phyloP scores from a whole-genome alignment of 2,888 invertebrate species.

The Ceramica pisi region DNA sequence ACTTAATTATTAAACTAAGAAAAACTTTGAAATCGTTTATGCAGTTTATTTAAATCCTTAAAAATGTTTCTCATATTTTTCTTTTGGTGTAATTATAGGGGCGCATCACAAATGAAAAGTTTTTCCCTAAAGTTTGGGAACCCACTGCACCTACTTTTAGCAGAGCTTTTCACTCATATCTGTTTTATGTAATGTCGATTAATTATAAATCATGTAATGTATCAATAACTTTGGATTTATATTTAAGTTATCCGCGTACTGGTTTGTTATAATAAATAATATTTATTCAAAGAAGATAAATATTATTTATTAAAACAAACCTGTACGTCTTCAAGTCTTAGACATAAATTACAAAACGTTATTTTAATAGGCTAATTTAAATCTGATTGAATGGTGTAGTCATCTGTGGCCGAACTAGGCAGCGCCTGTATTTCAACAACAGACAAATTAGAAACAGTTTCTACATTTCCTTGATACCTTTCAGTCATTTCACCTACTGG shows the following conservation, averaged over 20 bases:
- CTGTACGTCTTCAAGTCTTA: too few relatives aligned
- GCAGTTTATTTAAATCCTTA: not conserved
- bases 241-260: not conserved
- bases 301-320: too few relatives aligned
- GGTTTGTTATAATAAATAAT: not conserved
- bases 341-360: too few relatives aligned
- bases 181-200: not conserved
- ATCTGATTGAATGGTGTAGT: too few relatives aligned
- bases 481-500: not conserved
- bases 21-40: too few relatives aligned
- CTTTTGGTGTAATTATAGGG: conserved; percentile 23
- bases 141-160: not conserved
- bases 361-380: too few relatives aligned
- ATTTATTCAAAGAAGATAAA: too few relatives aligned
- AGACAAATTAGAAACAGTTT: too few relatives aligned
- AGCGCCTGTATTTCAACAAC: too few relatives aligned
- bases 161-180: not conserved
- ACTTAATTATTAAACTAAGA: conserved; percentile 1
- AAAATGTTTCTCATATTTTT: not conserved
- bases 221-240: not conserved
- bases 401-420: too few relatives aligned
- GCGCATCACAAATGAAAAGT: conserved; percentile 11
- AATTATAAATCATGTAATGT: too few relatives aligned
- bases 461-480: not conserved
- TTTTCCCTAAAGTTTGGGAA: conserved; percentile 21